These are phyloP conservation scores for Centropyge bicolor DNA, from an alignment of 2,797 vertebrate genomes.

Conservation along the genomic window DNA sequence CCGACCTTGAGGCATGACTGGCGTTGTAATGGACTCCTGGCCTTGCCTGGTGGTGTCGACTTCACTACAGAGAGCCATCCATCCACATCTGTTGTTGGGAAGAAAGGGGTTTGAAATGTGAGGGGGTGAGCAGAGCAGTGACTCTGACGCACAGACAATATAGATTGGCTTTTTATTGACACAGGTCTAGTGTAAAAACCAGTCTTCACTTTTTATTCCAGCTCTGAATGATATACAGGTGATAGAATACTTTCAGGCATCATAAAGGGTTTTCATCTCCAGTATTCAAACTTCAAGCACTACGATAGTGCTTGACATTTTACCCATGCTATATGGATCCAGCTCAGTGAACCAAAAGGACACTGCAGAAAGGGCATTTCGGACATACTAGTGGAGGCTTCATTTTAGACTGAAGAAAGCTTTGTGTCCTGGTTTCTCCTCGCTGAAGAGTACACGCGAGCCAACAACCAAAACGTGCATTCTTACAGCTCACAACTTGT, in stretches of 20 bases:
- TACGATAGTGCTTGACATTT: slow-evolving; percentile 21
- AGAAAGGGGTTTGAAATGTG: slow-evolving; percentile 25
- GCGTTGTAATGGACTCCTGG: slow-evolving; percentile 69
- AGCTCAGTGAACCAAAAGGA: slow-evolving; percentile 30
- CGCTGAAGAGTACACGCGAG: neutral
- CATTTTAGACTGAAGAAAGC: neutral
- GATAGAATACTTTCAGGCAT: slow-evolving; percentile 2
- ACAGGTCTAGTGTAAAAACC: slow-evolving; percentile 25
- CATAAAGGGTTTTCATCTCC: slow-evolving; percentile 26
- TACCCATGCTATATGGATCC: slow-evolving; percentile 2
- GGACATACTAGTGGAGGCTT: slow-evolving; percentile 12
- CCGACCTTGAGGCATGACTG: slow-evolving; percentile 79
- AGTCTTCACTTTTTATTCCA: slow-evolving; percentile 31
- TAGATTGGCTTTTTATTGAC: slow-evolving; percentile 17
- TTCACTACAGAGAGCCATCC: slow-evolving; percentile 52
- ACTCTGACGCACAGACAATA: slow-evolving; percentile 9
- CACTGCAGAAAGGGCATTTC: slow-evolving; percentile 36
- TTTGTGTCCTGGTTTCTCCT: slow-evolving; percentile 14
- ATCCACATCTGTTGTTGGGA: slow-evolving; percentile 54
- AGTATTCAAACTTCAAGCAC: slow-evolving; percentile 17
- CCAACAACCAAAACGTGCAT: neutral
- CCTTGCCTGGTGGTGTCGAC: slow-evolving; percentile 45
- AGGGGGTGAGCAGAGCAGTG: neutral
- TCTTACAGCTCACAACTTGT: slow-evolving; percentile 1
- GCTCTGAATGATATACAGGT: slow-evolving; percentile 16